Percentiles rank a stretch among this genome's conserved stretches.
Evolutionary conservation across 2,888 invertebrate species (phyloP).

Genomic region (Synergus laeviventris): DNA sequence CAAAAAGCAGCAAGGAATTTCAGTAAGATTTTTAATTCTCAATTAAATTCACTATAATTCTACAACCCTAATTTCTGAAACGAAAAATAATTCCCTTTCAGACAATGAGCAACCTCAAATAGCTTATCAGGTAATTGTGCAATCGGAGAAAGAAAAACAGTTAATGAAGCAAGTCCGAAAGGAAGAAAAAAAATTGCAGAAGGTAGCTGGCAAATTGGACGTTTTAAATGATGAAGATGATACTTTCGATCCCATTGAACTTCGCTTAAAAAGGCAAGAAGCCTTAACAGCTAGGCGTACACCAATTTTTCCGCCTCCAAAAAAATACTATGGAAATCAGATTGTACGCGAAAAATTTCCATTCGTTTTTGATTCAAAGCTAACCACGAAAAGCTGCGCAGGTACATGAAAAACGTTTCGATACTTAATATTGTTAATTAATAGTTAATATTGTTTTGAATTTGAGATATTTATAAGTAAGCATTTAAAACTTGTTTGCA

Average conservation of each 20-base stretch:
- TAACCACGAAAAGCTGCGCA: conserved; percentile 82
- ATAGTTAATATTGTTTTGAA: not conserved
- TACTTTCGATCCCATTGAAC: conserved; percentile 77
- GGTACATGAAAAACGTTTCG: conserved; percentile 72
- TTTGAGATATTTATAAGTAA: conserved; percentile 51
- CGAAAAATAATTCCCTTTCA: conserved; percentile 53
- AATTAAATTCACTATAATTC: not conserved
- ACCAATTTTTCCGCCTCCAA: conserved; percentile 76
- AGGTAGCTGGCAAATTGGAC: conserved; percentile 75
- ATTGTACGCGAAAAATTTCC: conserved; percentile 83
- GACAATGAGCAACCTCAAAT: conserved; percentile 80
- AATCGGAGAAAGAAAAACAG: conserved; percentile 89
- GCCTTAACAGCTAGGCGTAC: conserved; percentile 75
- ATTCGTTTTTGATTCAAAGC: conserved; percentile 90
- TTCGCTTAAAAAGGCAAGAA: conserved; percentile 78
- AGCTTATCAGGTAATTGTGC: conserved; percentile 88
- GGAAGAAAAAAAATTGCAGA: conserved; percentile 87
- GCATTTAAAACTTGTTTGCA: conserved; percentile 63
- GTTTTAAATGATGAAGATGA: conserved; percentile 73
- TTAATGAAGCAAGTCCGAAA: conserved; percentile 86
- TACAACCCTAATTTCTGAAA: not conserved
- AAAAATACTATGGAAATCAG: conserved; percentile 65
- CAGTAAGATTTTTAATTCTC: conserved; percentile 81
- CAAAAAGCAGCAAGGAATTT: conserved; percentile 58
- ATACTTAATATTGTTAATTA: no score